Evolutionary conservation across 2,113 vertebrate species (phyloP).

Genomic region (Antechinus stuartii): DNA sequence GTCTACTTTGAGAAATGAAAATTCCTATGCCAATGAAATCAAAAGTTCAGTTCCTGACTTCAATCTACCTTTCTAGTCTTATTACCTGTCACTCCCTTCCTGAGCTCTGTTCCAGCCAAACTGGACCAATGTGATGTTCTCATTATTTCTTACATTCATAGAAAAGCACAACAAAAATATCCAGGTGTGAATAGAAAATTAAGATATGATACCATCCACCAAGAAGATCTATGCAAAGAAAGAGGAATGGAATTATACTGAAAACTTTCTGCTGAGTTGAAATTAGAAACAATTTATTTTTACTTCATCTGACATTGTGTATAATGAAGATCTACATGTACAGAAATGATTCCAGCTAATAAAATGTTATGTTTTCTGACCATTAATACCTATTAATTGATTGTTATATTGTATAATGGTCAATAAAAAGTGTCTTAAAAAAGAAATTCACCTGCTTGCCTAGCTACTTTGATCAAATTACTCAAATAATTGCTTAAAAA

Average conservation of each 20-base stretch:
- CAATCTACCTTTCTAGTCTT: not conserved
- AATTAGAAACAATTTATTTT: not conserved
- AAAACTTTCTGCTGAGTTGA: not conserved
- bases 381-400: not conserved
- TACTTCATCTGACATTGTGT: not conserved
- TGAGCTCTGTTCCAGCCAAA: not conserved
- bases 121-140: not conserved
- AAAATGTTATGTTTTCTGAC: not conserved
- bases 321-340: not conserved
- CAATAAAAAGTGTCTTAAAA: not conserved
- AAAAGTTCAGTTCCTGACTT: not conserved
- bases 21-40: not conserved
- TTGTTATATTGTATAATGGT: not conserved
- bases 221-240: not conserved
- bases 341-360: not conserved
- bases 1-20: no score
- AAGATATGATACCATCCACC: not conserved
- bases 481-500: not conserved
- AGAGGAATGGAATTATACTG: not conserved
- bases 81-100: not conserved
- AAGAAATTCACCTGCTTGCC: not conserved
- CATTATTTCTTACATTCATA: not conserved
- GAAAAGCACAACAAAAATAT: not conserved
- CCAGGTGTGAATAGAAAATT: not conserved
- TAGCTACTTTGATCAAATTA: not conserved